phyloP scores from a whole-genome alignment of 2,888 invertebrate species.

The Orthonevra nobilis region DNA sequence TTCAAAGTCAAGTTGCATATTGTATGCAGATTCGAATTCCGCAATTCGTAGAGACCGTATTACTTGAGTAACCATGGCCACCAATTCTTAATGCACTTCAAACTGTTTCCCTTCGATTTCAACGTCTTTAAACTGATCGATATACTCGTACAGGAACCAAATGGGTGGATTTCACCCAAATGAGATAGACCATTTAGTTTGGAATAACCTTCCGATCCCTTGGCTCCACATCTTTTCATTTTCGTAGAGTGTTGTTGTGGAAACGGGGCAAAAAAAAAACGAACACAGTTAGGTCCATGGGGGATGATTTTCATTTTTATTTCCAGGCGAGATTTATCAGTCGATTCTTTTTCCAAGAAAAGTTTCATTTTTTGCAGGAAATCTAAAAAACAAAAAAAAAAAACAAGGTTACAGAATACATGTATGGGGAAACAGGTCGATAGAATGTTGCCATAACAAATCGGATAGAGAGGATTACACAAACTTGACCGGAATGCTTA shows the following conservation, averaged over 20 bases:
- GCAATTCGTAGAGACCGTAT: too few species aligned
- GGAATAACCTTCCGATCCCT: background rate
- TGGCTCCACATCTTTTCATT: constrained; percentile 13
- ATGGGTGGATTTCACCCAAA: too few species aligned
- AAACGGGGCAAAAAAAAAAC: too few species aligned
- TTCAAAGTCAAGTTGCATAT: too few species aligned
- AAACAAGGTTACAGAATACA: background rate
- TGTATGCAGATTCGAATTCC: too few species aligned
- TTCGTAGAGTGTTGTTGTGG: constrained; percentile 34
- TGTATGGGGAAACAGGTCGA: constrained; percentile 36
- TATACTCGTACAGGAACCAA: too few species aligned
- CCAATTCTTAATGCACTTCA: too few species aligned
- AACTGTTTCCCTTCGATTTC: too few species aligned
- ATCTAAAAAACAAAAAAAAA: constrained; percentile 10
- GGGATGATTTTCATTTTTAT: constrained; percentile 43
- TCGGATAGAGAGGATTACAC: constrained; percentile 53
- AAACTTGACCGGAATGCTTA: constrained; percentile 57
- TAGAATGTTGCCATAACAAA: constrained; percentile 35
- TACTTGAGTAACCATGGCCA: too few species aligned
- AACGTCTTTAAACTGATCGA: too few species aligned
- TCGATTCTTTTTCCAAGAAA: background rate
- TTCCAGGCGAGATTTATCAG: too few species aligned
- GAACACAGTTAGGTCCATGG: too few species aligned
- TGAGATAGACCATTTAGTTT: constrained; percentile 5
- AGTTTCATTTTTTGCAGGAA: background rate